Percentiles rank a stretch among this genome's conserved stretches.
Conservation (phyloP, 2,797 vertebrate species). For the Gymnocypris eckloni region DNA sequence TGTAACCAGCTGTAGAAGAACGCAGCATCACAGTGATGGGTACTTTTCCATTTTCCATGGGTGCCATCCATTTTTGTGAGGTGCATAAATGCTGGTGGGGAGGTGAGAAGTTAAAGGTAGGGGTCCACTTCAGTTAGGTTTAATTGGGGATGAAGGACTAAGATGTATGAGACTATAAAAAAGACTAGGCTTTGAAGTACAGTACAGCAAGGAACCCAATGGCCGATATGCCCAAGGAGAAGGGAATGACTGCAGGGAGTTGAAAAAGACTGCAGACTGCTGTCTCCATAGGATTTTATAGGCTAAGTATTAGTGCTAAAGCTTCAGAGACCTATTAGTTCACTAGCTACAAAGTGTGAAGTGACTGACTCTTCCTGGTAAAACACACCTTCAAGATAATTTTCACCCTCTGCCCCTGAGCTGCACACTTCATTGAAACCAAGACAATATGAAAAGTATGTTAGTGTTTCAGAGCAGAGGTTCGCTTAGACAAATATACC, state of each 20-base stretch:
- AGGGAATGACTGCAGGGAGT: slow-evolving; percentile 57
- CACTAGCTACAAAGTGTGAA: slow-evolving; percentile 70
- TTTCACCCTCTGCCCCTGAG: slow-evolving; percentile 62
- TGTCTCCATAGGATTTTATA: slow-evolving; percentile 66
- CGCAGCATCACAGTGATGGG: too few species aligned
- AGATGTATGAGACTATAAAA: slow-evolving; percentile 44
- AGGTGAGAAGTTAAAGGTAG: slow-evolving; percentile 40
- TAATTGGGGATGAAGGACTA: slow-evolving; percentile 67
- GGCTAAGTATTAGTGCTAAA: slow-evolving; percentile 53
- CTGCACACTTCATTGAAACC: slow-evolving; percentile 64
- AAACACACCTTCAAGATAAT: slow-evolving; percentile 65
- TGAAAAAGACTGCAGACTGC: slow-evolving; percentile 49
- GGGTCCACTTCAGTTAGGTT: slow-evolving; percentile 55
- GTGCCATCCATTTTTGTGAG: neutral
- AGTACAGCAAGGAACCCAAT: slow-evolving; percentile 57
- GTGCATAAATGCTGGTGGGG: slow-evolving; percentile 22
- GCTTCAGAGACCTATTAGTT: slow-evolving; percentile 65
- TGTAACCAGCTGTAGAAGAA: too few species aligned
- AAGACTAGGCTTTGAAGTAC: slow-evolving; percentile 67
- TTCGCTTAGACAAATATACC: slow-evolving; percentile 33
- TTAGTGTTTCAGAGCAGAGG: slow-evolving; percentile 47
- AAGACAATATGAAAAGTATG: slow-evolving; percentile 57
- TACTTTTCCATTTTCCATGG: too few species aligned
- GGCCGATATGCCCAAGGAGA: slow-evolving; percentile 59
- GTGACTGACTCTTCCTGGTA: slow-evolving; percentile 61